Base-by-base conservation (phyloP, 2,888 invertebrate species). In the Meiosimyza decipiens region DNA sequence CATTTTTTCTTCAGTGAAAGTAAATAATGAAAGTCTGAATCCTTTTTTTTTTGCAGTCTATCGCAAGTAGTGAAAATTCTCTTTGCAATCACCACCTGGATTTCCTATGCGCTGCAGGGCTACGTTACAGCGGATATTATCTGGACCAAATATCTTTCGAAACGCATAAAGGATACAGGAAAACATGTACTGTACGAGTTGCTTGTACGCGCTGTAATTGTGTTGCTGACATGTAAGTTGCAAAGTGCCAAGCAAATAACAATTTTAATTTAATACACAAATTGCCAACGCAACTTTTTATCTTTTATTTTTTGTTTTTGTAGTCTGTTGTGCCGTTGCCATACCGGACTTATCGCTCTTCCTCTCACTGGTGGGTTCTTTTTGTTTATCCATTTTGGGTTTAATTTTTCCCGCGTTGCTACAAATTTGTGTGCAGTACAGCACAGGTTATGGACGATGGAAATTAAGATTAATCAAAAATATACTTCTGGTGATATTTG, bases 81-180 rank as follows among this genome's bases (percentile, higher is more conserved):
- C 91, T 95, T 95, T 73, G 95, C 95, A 0, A 87, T 94, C 0
- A 94, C 95, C 18, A 95, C 98, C 64, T 96, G 98, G 89, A 91
- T 98, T 80, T 96, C 98, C 0, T 99, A 98, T 88, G 94, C 95
- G 51, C 90, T 99, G n/a, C 98, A 99, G 87, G 97, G 99, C 87
- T 99, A 98, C 88, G 99, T 99, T 5, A 98, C 99, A 0, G 94
- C 98, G 90, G 95, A 95, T 81, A 96, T 99, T 74, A 93, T 98
- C 77, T 98, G 97, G 96, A 78, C 83, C 70, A 87, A 87, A 52
- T 89, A 88, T 72, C 78, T 89, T 57, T 86, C 87, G 57, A 97
- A 96, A 79, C 91, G 91, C 77, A 86, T 93, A 13, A 92, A 93
- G 77, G 83, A 87, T 80, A 80, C 84, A 1, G 92, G 92, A 79